These are phyloP conservation scores for Sycobia sp. DNA, from an alignment of 1,140 invertebrate genomes.

Conservation along the genomic window DNA sequence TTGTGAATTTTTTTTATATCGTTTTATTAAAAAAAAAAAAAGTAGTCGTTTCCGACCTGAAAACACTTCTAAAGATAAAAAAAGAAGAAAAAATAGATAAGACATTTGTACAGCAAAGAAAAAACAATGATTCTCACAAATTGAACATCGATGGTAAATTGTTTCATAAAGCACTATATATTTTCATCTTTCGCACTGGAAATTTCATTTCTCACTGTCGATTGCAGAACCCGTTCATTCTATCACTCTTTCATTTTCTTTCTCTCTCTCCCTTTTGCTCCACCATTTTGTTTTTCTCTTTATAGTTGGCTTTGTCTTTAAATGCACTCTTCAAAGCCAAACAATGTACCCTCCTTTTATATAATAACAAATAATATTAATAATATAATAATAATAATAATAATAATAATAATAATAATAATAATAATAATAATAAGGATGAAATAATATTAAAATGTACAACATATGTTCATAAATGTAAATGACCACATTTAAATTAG, in stretches of 20 bases:
- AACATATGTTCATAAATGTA: conserved; percentile 4
- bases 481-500: conserved; percentile 27
- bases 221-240: conserved; percentile 4
- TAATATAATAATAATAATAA: conserved; percentile 9
- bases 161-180: conserved; percentile 21
- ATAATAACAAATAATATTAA: conserved; percentile 28
- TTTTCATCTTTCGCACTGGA: conserved; percentile 32
- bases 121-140: conserved; percentile 28
- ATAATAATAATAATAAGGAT: conserved; percentile 10
- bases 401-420: conserved; percentile 9
- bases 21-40: conserved; percentile 22
- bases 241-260: conserved; percentile 7
- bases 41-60: not conserved
- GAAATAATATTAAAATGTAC: conserved; percentile 25
- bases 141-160: conserved; percentile 29
- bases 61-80: conserved; percentile 22
- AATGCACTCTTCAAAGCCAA: conserved; percentile 28
- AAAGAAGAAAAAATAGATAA: conserved; percentile 17
- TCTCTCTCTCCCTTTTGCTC: conserved; percentile 1
- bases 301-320: conserved; percentile 2
- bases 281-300: not conserved
- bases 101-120: conserved; percentile 27
- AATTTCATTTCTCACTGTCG: conserved; percentile 32
- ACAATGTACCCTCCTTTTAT: not conserved
- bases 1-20: not conserved